Percentiles rank a stretch among this genome's conserved stretches.
These are phyloP conservation scores for Chrysolina oricalcia DNA, from an alignment of 2,888 invertebrate species.

Conservation along the genomic window DNA sequence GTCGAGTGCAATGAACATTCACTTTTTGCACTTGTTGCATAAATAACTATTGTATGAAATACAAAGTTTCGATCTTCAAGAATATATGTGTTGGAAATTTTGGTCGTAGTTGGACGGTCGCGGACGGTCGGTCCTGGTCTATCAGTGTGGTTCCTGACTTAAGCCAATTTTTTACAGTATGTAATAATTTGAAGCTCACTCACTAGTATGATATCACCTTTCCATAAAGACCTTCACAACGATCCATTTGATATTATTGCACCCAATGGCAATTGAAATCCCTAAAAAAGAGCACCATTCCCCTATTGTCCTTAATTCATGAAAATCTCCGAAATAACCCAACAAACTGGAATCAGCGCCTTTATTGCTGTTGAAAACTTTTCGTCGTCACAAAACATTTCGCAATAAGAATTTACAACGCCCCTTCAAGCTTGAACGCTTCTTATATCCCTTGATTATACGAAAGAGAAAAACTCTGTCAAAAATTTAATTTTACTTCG, in stretches of 20 bases:
- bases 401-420: slow-evolving; percentile 17
- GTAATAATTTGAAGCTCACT: too few relatives aligned
- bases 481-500: slow-evolving; percentile 1
- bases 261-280: background rate
- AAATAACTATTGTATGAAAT: too few relatives aligned
- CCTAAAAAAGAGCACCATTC: background rate
- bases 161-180: too few relatives aligned
- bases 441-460: slow-evolving; percentile 7
- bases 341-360: background rate
- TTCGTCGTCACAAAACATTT: slow-evolving; percentile 11
- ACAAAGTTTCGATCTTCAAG: too few relatives aligned
- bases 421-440: slow-evolving; percentile 1
- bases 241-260: background rate
- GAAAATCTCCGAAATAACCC: background rate
- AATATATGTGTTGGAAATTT: too few relatives aligned
- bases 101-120: too few relatives aligned
- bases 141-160: too few relatives aligned
- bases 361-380: slow-evolving; percentile 10
- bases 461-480: background rate
- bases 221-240: background rate
- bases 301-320: background rate
- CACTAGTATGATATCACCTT: too few relatives aligned
- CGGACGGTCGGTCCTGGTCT: too few relatives aligned
- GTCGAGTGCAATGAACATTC: too few relatives aligned
- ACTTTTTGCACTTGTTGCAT: too few relatives aligned